Evolutionary conservation across 2,113 vertebrate species (phyloP).

Genomic region (Rhea pennata): DNA sequence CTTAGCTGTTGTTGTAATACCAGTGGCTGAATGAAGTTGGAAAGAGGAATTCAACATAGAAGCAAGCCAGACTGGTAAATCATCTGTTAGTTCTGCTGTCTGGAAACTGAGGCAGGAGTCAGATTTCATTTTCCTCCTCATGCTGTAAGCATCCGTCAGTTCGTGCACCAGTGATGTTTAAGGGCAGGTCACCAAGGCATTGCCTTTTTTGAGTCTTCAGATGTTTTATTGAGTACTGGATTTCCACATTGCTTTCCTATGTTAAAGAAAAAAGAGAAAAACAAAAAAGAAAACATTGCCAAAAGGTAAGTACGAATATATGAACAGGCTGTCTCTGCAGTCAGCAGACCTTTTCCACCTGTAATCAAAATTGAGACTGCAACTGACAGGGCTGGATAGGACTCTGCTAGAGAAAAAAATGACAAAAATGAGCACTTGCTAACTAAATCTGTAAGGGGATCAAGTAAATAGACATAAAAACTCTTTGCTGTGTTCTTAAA

Average conservation of each 20-base stretch:
- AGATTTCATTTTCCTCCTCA: conserved; percentile 20
- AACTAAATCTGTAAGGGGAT: not conserved
- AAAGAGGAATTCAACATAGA: conserved; percentile 27
- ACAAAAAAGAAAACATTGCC: not conserved
- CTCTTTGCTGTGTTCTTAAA: not conserved
- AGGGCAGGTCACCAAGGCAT: not conserved
- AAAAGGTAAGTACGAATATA: not conserved
- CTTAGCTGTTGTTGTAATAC: not conserved
- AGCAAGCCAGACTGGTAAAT: conserved; percentile 58
- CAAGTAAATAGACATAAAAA: not conserved
- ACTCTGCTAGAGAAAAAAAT: not conserved
- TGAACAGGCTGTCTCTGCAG: not conserved
- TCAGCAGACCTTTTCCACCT: not conserved
- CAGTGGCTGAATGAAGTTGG: conserved; percentile 1
- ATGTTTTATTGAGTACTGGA: not conserved
- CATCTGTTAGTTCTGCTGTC: conserved; percentile 58
- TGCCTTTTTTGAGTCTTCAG: not conserved
- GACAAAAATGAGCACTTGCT: not conserved
- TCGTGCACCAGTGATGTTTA: not conserved
- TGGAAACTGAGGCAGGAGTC: conserved; percentile 67
- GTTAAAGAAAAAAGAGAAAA: not conserved
- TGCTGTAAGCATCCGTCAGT: not conserved
- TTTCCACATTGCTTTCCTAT: not conserved
- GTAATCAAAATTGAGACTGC: not conserved
- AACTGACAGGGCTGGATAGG: not conserved